These are phyloP conservation scores for Gonioctena quinquepunctata DNA, from an alignment of 1,140 invertebrate genomes.

Conservation along the genomic window DNA sequence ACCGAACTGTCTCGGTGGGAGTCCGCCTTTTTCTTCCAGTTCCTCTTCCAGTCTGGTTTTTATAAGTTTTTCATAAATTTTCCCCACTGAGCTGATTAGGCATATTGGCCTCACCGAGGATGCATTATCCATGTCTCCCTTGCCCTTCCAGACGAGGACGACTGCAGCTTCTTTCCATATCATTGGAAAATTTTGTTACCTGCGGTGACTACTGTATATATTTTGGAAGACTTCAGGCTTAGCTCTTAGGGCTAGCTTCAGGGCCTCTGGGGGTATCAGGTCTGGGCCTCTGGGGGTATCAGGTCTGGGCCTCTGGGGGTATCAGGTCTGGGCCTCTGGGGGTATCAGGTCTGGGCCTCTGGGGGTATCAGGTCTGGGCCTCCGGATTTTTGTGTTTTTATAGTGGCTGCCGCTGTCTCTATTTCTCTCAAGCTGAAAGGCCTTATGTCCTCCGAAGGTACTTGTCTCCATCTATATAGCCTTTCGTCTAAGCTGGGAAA, in stretches of 20 bases:
- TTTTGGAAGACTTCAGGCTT: not conserved
- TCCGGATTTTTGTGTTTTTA: not conserved
- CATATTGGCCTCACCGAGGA: conserved; percentile 27
- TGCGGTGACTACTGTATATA: not conserved
- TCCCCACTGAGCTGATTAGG: conserved; percentile 31
- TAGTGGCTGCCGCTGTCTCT: not conserved
- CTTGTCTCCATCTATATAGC: not conserved
- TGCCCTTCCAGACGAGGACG: not conserved
- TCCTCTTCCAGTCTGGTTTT: conserved; percentile 10
- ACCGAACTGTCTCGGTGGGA: conserved; percentile 43
- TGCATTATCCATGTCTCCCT: not conserved
- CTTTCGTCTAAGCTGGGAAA: not conserved
- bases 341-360: no score
- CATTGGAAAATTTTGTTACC: not conserved
- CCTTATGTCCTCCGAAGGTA: not conserved
- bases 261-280: not conserved
- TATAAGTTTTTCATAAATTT: conserved; percentile 34
- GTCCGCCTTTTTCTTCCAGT: not conserved
- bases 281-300: not conserved
- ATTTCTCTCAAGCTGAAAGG: not conserved
- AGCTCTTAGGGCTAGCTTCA: not conserved
- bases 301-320: not conserved
- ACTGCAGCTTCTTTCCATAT: not conserved
- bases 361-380: not conserved
- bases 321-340: not conserved